phyloP scores from a whole-genome alignment of 2,888 invertebrate genomes.

The Drosophila eohydei region DNA sequence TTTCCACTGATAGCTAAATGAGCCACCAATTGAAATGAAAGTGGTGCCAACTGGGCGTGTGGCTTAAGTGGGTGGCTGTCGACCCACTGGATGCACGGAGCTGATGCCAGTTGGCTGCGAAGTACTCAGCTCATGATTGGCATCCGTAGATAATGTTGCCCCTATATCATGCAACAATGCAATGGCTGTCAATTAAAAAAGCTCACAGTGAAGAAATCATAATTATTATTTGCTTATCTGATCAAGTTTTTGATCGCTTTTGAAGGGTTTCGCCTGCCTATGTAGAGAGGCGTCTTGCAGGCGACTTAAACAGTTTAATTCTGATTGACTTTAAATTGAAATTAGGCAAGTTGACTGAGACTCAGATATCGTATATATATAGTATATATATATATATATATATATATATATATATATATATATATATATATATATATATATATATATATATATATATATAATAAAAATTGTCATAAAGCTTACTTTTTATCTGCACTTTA shows the following conservation, averaged over 20 bases:
- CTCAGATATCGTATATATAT: no score
- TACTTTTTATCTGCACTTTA: no score
- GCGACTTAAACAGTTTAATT: neutral
- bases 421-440: no score
- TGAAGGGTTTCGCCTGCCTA: neutral
- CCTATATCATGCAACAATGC: slow-evolving; percentile 3
- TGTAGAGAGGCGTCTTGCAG: neutral
- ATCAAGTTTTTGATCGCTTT: neutral
- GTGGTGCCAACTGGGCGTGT: slow-evolving; percentile 29
- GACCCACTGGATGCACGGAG: neutral
- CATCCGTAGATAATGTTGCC: slow-evolving; percentile 3
- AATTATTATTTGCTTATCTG: neutral
- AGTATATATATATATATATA: no score
- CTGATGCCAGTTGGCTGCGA: slow-evolving; percentile 3
- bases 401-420: no score
- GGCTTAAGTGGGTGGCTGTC: slow-evolving; percentile 30
- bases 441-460: no score
- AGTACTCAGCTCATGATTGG: slow-evolving; percentile 3
- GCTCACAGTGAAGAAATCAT: slow-evolving; percentile 2
- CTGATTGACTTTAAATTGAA: neutral
- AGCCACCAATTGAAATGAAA: slow-evolving; percentile 43
- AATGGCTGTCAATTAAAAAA: slow-evolving; percentile 3
- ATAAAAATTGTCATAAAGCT: no score
- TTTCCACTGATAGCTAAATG: slow-evolving; percentile 34
- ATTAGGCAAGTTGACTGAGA: no score